phyloP scores from a whole-genome alignment of 1,140 invertebrate genomes.

The silkworm (Bombyx mori) region DNA sequence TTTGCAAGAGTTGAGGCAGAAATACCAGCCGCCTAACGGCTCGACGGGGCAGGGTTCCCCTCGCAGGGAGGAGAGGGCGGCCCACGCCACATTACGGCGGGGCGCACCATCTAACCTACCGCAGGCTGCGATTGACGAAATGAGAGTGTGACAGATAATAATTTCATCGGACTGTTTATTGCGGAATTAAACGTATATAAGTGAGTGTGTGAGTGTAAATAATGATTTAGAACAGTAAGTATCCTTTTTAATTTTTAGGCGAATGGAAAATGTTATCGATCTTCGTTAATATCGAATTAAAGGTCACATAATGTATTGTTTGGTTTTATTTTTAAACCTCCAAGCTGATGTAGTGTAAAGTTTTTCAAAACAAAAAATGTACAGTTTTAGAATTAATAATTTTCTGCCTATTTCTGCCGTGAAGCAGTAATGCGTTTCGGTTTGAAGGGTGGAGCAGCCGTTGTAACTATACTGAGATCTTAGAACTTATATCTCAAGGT shows the following conservation, averaged over 20 bases:
- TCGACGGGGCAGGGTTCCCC: slow-evolving; percentile 43
- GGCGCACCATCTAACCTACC: slow-evolving; percentile 69
- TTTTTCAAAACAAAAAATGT: too few species aligned
- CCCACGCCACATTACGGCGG: slow-evolving; percentile 60
- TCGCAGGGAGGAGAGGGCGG: slow-evolving; percentile 33
- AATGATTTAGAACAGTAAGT: slow-evolving; percentile 1
- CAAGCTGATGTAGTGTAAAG: too few species aligned
- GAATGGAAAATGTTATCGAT: slow-evolving; percentile 6
- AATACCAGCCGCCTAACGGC: slow-evolving; percentile 57
- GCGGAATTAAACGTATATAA: slow-evolving; percentile 27
- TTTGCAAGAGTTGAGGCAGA: slow-evolving; percentile 59
- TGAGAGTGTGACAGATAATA: slow-evolving; percentile 83
- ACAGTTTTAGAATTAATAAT: too few species aligned
- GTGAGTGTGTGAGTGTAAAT: slow-evolving; percentile 9
- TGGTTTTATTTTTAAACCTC: slow-evolving; percentile 11
- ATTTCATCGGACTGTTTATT: slow-evolving; percentile 30
- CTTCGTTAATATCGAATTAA: slow-evolving; percentile 42
- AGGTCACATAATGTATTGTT: slow-evolving; percentile 15
- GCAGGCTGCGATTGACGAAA: slow-evolving; percentile 84
- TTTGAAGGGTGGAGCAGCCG: too few species aligned
- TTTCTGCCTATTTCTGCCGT: too few species aligned
- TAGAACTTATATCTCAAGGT: too few species aligned
- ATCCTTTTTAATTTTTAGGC: slow-evolving; percentile 5
- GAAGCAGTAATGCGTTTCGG: too few species aligned
- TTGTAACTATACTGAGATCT: too few species aligned